A percentile compares a stretch with the other conserved stretches of the same genome.
Evolutionary conservation across 1,140 invertebrate genomes (phyloP).

Genomic region (Dendroctonus valens): DNA sequence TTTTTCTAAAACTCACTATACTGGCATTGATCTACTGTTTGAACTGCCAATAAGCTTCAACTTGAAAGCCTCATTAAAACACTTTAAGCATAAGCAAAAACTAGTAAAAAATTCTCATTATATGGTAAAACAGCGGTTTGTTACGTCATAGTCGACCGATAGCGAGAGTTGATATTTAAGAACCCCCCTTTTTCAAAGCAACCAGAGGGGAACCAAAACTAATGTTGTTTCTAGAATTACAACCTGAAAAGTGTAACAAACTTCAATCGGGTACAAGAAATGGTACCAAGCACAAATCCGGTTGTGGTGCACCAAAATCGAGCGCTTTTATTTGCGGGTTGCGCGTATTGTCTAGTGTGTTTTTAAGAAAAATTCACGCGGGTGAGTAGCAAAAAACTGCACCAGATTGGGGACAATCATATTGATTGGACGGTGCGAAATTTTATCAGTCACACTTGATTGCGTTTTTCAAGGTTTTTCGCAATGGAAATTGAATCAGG

Average conservation of each 20-base stretch:
- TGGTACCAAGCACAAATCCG: constrained; percentile 4
- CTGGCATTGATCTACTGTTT: no score
- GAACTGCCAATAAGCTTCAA: no score
- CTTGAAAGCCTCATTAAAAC: no score
- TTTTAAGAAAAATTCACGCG: background rate
- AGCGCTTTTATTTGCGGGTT: background rate
- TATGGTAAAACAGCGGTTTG: background rate
- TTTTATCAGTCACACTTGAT: background rate
- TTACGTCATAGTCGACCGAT: constrained; percentile 16
- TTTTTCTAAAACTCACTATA: no score
- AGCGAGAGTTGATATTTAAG: constrained; percentile 17
- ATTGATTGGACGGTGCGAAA: background rate
- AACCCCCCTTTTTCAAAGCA: constrained; percentile 24
- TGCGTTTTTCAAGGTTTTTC: background rate
- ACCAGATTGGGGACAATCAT: background rate
- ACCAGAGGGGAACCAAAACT: constrained; percentile 30
- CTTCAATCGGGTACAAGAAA: constrained; percentile 14
- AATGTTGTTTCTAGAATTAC: constrained; percentile 15
- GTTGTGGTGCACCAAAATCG: no score
- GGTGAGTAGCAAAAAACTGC: no score
- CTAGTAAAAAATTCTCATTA: no score
- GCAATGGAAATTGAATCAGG: background rate
- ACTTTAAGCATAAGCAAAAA: no score
- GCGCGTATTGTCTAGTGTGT: background rate
- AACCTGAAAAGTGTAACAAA: constrained; percentile 22